Base-by-base conservation (phyloP, 2,888 invertebrate genomes). In the Caenorhabditis doughertyi region DNA sequence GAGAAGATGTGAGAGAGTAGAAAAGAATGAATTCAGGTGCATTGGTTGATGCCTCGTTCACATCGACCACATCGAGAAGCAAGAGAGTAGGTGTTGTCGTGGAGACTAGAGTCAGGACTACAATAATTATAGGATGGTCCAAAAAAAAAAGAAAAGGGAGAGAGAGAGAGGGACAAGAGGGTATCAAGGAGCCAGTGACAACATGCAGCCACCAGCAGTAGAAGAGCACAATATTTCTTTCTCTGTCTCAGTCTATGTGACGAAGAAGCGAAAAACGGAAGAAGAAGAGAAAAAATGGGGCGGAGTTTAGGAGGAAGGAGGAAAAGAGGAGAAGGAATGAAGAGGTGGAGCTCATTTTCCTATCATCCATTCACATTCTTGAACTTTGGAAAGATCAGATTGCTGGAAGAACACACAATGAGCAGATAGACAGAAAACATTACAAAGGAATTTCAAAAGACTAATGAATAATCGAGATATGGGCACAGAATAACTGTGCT, bases 51-150 rank as follows among this genome's bases (percentile, higher is more conserved):
- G 60, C 47, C 64, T 73, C 64, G 64, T 67, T 76, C 74, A 76
- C 72, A 64, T 73, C 55, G 53, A 73, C 53, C 74, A 67, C 74
- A 76, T 76, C 35, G 49, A 21, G n/a, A n/a, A n/a, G n/a, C n/a
- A n/a, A n/a, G n/a, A n/a, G 64, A 39, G 39, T 9, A 39, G 13
- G 42, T 53, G 73, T 76, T 76, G 56, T 58, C 74, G 55, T 76
- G 67, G 74, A 67, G 74, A 76, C 51, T 55, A 16, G 21, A 49
- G 62, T 62, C 27, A 21, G 77, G 71, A 47, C 70, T 71, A 79
- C 64, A 71, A 70, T 71, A 56, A 71, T 79, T 70, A 71, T 70
- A 79, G 64, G 79, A 79, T 70, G 71, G 70, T 77, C 64, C 64
- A 39, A 29, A 27, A 29, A 56, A 25, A 29, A 32, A 18, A 23